A percentile compares a stretch with the other conserved stretches of the same genome.
These are phyloP conservation scores for Sebastes nivosus DNA, from an alignment of 2,797 vertebrate species.

Conservation along the genomic window DNA sequence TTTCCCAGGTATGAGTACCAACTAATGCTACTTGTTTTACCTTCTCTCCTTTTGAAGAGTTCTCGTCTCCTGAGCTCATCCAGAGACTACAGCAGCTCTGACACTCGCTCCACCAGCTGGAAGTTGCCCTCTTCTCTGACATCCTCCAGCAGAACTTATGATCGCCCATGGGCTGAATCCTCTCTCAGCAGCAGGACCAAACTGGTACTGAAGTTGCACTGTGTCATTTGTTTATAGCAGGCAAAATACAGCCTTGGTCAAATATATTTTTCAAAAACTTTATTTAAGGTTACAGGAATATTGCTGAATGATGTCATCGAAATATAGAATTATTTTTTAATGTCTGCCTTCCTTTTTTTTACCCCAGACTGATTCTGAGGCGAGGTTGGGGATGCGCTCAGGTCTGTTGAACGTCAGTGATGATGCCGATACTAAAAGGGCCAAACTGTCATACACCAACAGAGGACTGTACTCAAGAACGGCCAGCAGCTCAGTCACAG, in stretches of 20 bases:
- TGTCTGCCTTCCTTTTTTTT: constrained; percentile 24
- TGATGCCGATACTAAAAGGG: constrained; percentile 94
- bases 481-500: constrained; percentile 82
- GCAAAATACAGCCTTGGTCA: background rate
- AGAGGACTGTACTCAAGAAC: constrained; percentile 85
- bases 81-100: constrained; percentile 84
- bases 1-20: background rate
- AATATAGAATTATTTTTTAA: background rate
- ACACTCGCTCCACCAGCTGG: constrained; percentile 83
- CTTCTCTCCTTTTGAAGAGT: constrained; percentile 68
- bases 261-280: background rate
- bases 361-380: constrained; percentile 86
- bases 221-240: constrained; percentile 1
- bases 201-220: constrained; percentile 76
- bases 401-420: constrained; percentile 85
- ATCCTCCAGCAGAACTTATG: constrained; percentile 80
- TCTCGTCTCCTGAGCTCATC: constrained; percentile 80
- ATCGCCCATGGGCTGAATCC: constrained; percentile 83
- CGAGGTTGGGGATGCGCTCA: constrained; percentile 86
- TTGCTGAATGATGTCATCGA: background rate
- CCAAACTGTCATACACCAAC: constrained; percentile 91
- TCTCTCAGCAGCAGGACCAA: constrained; percentile 85
- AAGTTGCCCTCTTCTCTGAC: constrained; percentile 83
- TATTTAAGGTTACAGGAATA: background rate
- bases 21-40: background rate